Evolutionary conservation across 1,140 invertebrate genomes (phyloP), one percentile per base, ranked within the genome.

Genomic region (Glossosoma conforme): DNA sequence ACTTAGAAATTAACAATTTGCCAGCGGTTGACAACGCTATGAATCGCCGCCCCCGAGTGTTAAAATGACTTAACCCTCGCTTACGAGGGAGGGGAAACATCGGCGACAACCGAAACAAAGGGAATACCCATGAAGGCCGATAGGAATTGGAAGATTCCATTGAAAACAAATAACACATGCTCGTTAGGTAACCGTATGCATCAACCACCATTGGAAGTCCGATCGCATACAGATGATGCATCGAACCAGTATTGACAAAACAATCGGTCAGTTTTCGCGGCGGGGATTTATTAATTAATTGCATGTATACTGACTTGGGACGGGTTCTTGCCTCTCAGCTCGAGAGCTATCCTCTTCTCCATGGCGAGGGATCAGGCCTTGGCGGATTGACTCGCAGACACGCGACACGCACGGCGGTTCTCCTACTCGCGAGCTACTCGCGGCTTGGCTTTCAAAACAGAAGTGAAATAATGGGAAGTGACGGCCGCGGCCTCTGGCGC

Each of bases 281-380:
- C 18, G 35, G 47, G n/a, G 24, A 14, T 25, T 15, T n/a, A n/a
- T n/a, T n/a, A n/a, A n/a, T n/a, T n/a, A 30, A 45, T 35, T n/a
- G 17, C 20, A 43, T n/a, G n/a, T n/a, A 47, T 62, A 75, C 83
- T 84, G 80, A 93, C 91, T 78, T 91, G 81, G 64, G 79, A 83
- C 58, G 89, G 83, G 66, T 79, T 83, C 67, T 82, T 85, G 68
- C 90, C 89, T 61, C 89, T 77, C 73, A 87, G 86, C 74, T 94
- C 91, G 64, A 94, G 80, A 64, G 89, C 85, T 79, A 94, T 86
- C 73, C 91, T 82, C 67, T 94, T 93, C 78, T 93, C 91, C 91
- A 95, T 94, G 67, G 46, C 38, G 24, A 37, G 25, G 35, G 38
- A 44, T 42, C 32, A 43, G 32, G 43, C 36, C 18, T 42, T 24